Conservation (phyloP, 2,888 invertebrate genomes). For the Anticlea derivata region DNA sequence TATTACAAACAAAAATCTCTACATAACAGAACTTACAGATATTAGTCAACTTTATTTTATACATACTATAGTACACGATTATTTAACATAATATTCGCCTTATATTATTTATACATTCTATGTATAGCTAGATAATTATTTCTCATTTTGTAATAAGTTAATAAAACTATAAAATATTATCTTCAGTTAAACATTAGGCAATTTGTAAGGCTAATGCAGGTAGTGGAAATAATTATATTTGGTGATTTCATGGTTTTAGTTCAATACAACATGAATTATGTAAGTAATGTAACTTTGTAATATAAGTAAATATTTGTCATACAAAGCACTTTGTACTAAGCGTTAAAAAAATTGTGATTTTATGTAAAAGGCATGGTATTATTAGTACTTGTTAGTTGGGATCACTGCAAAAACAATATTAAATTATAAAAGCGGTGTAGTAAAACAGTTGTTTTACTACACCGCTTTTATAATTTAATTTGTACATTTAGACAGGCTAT, state of each 20-base stretch:
- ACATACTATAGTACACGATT: conserved; percentile 81
- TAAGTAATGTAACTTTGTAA: conserved; percentile 60
- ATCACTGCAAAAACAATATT: conserved; percentile 8
- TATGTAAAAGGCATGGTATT: conserved; percentile 16
- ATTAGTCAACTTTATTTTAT: conserved; percentile 84
- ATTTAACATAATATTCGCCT: conserved; percentile 80
- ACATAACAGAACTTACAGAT: conserved; percentile 83
- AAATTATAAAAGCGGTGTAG: background rate
- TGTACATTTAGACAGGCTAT: no score
- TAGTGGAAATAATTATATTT: conserved; percentile 82
- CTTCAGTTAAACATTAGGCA: conserved; percentile 81
- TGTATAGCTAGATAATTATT: conserved; percentile 79
- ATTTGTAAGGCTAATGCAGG: conserved; percentile 80
- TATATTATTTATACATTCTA: conserved; percentile 79
- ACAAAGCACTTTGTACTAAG: conserved; percentile 82
- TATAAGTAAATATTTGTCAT: conserved; percentile 48
- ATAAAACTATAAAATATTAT: conserved; percentile 83
- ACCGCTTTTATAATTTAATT: background rate
- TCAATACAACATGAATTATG: conserved; percentile 65
- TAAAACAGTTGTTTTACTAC: background rate
- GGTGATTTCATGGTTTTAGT: conserved; percentile 70
- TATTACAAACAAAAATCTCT: conserved; percentile 84
- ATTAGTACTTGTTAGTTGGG: conserved; percentile 4
- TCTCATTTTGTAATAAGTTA: conserved; percentile 82
- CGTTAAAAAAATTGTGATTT: conserved; percentile 43